phyloP scores from a whole-genome alignment of 1,140 invertebrate genomes.

The Leptonema lineaticorne region DNA sequence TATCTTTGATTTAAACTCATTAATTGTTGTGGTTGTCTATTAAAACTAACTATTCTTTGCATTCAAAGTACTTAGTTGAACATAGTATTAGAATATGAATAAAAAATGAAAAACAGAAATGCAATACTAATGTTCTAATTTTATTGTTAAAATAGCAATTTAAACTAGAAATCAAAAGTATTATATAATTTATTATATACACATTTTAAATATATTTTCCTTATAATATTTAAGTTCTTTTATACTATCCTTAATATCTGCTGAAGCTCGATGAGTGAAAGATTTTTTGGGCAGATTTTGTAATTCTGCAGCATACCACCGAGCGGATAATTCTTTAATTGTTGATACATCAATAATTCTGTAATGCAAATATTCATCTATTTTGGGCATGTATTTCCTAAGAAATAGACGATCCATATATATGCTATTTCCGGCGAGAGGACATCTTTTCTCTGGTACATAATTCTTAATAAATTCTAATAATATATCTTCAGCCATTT shows the following conservation, averaged over 20 bases:
- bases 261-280: constrained; percentile 70
- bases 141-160: constrained; percentile 27
- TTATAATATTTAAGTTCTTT: constrained; percentile 76
- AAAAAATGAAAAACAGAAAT: too few relatives aligned
- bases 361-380: constrained; percentile 85
- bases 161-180: not conserved
- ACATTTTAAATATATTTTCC: constrained; percentile 35
- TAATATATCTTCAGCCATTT: constrained; percentile 69
- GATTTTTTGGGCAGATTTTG: constrained; percentile 64
- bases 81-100: too few relatives aligned
- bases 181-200: constrained; percentile 10
- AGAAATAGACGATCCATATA: constrained; percentile 84
- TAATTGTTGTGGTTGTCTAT: not conserved
- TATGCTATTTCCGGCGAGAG: constrained; percentile 88
- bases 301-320: constrained; percentile 72
- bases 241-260: constrained; percentile 87
- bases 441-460: constrained; percentile 65
- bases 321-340: constrained; percentile 79
- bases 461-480: constrained; percentile 73
- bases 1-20: too few relatives aligned
- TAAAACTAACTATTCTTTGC: too few relatives aligned
- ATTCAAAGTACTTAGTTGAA: not conserved
- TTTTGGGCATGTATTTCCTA: constrained; percentile 70
- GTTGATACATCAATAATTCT: constrained; percentile 90
- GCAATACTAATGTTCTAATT: too few relatives aligned